Evolutionary conservation across 2,113 vertebrate species (phyloP).

Genomic region (Scomber japonicus): DNA sequence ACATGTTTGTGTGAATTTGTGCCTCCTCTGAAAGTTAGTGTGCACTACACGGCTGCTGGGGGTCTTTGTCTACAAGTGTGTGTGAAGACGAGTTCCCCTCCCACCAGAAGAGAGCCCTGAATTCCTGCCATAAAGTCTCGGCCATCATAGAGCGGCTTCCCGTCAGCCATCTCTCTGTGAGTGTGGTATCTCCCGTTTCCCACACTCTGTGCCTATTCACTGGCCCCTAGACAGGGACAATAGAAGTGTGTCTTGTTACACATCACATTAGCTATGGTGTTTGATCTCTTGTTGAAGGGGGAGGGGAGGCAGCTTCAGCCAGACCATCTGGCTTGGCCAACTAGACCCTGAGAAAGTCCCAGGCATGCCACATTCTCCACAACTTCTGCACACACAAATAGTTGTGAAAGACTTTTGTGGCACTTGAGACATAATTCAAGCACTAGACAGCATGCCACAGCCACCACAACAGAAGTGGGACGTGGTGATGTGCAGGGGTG

Average conservation of each 20-base stretch:
- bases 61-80: conserved; percentile 77
- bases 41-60: conserved; percentile 56
- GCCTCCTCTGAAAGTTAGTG: conserved; percentile 55
- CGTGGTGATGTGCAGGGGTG: conserved; percentile 32
- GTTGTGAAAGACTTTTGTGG: conserved; percentile 79
- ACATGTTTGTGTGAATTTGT: conserved; percentile 63
- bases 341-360: conserved; percentile 83
- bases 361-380: conserved; percentile 66
- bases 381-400: conserved; percentile 70
- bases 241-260: conserved; percentile 95
- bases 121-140: conserved; percentile 79
- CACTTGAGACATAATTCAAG: conserved; percentile 75
- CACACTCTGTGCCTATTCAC: conserved; percentile 89
- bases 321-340: conserved; percentile 89
- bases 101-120: conserved; percentile 69
- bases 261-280: conserved; percentile 90
- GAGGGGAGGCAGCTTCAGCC: conserved; percentile 69
- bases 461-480: conserved; percentile 51
- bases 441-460: conserved; percentile 57
- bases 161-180: conserved; percentile 87
- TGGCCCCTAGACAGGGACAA: conserved; percentile 85
- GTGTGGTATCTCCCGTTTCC: conserved; percentile 89
- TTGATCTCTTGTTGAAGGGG: conserved; percentile 86
- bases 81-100: conserved; percentile 76
- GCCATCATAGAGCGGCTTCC: conserved; percentile 71